Base-by-base conservation (phyloP, 1,140 invertebrate species). In the Bombus huntii region DNA sequence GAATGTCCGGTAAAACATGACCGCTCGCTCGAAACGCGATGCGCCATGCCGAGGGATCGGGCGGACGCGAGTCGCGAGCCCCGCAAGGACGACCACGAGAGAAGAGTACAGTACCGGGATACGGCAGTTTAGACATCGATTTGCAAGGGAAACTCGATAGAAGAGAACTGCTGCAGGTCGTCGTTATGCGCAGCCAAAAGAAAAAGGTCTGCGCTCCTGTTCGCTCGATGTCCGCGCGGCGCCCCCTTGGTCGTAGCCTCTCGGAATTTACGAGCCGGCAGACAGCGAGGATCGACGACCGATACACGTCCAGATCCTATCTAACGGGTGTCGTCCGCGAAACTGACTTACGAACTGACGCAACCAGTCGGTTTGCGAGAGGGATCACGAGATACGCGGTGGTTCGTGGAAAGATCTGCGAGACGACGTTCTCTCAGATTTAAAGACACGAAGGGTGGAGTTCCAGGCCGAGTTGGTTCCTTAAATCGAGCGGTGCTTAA, bases 1-100 rank as follows among this genome's bases (percentile, higher is more conserved):
- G 93, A 94, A 93, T 89, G 92, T 93, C 91, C 88, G 93, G 92
- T 92, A 91, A 93, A 94, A 93, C 92, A 92, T 90, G 92, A 91
- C 89, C 84, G 81, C 71, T 87, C 86, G 88, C 42, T 72, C 85
- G 91, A 89, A 88, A 88, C 82, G 85, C 90, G 47, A 53, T 53
- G 47, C 47, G 47, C 47, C 47, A 53, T 53, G 47, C 47, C 47
- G 47, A 53, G 47, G 47, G 47, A 53, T 53, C 47, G 47, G 47
- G 47, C 47, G 47, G 47, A 53, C 47, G 47, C 47, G 47, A 53
- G 47, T 53, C 47, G 47, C 47, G 47, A 53, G 47, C 47, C 47
- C 47, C 18, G 18, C 81, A 39, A 83, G 31, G 80, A 62, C 84
- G 85, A 71, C 68, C 37, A 39, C 74, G 13, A 73, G 25, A 37